Conservation (phyloP, 2,113 vertebrate genomes). For the Esox niger region DNA sequence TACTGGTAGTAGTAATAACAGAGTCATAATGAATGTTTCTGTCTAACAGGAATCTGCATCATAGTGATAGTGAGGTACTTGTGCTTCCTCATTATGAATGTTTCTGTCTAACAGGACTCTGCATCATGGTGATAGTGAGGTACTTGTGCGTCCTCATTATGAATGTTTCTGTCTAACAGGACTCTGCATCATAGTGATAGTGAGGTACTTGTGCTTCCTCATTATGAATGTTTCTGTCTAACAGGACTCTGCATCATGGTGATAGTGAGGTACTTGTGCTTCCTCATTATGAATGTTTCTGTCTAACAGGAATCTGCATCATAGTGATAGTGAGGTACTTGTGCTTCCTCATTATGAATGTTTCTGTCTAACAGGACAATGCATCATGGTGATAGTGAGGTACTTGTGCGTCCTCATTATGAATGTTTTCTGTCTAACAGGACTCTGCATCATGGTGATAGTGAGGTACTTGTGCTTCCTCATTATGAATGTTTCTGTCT, state of each 20-base stretch:
- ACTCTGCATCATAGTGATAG: conserved; percentile 50
- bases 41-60: too few relatives aligned
- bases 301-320: conserved; percentile 29
- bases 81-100: too few relatives aligned
- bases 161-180: too few relatives aligned
- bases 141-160: conserved; percentile 52
- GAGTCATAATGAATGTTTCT: too few relatives aligned
- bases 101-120: conserved; percentile 12
- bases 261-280: conserved; percentile 50
- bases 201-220: conserved; percentile 52
- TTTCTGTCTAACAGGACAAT: too few relatives aligned
- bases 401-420: too few relatives aligned
- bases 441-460: conserved; percentile 48
- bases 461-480: conserved; percentile 54
- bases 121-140: conserved; percentile 53
- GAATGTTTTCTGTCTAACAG: too few relatives aligned
- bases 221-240: conserved; percentile 29
- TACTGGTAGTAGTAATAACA: too few relatives aligned
- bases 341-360: conserved; percentile 51
- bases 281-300: conserved; percentile 48
- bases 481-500: conserved; percentile 29
- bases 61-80: too few relatives aligned
- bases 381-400: too few relatives aligned
- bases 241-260: conserved; percentile 46
- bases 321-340: conserved; percentile 52